These are phyloP conservation scores for Lysandra coridon DNA, from an alignment of 2,888 invertebrate species.

Conservation along the genomic window DNA sequence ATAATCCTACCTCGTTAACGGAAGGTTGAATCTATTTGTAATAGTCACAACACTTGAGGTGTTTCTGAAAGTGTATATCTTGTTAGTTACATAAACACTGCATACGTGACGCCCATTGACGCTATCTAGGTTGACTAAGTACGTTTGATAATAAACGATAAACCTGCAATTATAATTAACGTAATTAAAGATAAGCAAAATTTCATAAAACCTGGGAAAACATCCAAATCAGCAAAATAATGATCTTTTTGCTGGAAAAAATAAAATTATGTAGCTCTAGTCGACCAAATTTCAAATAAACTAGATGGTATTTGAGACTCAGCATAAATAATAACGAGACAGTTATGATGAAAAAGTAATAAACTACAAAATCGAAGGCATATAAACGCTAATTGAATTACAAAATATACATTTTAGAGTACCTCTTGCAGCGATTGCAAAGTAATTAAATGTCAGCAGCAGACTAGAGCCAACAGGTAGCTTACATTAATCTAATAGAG, in stretches of 20 bases:
- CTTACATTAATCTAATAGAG: neutral
- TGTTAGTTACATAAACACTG: constrained; percentile 40
- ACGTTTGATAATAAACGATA: constrained; percentile 1
- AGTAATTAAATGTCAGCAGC: constrained; percentile 14
- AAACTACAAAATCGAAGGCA: neutral
- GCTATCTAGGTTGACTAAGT: constrained; percentile 5
- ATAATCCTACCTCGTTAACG: neutral
- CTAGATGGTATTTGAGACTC: neutral
- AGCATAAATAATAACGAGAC: neutral
- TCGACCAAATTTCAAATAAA: neutral
- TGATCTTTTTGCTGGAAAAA: neutral
- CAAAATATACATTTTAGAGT: neutral
- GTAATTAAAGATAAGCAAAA: constrained; percentile 4
- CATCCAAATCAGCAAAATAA: neutral
- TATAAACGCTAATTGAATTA: neutral
- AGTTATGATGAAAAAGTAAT: neutral
- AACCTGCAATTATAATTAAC: neutral
- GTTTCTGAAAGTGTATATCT: constrained; percentile 40
- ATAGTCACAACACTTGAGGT: constrained; percentile 38
- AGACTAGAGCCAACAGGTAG: neutral
- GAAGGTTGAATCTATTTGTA: constrained; percentile 11
- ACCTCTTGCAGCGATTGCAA: neutral
- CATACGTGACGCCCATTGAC: constrained; percentile 8
- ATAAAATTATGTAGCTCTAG: neutral
- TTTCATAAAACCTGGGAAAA: neutral